Evolutionary conservation across 2,888 invertebrate genomes (phyloP).

Genomic region (Zygothrica quintamaculata): DNA sequence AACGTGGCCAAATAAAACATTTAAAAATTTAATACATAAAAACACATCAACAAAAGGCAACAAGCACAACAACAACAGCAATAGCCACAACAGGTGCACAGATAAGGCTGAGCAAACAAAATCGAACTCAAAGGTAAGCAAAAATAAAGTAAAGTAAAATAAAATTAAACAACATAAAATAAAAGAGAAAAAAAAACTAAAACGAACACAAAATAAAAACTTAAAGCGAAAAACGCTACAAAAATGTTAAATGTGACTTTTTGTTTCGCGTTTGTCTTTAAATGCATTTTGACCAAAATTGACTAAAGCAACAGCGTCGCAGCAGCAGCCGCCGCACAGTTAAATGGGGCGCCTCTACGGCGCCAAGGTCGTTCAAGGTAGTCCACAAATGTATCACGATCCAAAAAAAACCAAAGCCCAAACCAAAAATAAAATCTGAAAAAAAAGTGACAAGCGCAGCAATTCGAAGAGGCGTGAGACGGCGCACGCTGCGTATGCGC

Average conservation of each 20-base stretch:
- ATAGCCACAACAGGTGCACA: conserved; percentile 38
- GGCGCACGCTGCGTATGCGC: conserved; percentile 69
- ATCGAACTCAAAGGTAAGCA: conserved; percentile 29
- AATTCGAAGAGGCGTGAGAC: conserved; percentile 22
- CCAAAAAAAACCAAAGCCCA: no score
- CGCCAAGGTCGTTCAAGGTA: conserved; percentile 78
- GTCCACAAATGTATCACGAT: conserved; percentile 62
- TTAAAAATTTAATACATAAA: conserved; percentile 14
- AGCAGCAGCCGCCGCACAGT: conserved; percentile 29
- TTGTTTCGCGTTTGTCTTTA: conserved; percentile 22
- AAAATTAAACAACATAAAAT: no score
- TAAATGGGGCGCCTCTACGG: conserved; percentile 61
- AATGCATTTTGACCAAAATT: conserved; percentile 79
- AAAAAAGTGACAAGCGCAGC: conserved; percentile 12
- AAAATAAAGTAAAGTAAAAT: conserved; percentile 4
- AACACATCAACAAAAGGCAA: no score
- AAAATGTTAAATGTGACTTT: conserved; percentile 55
- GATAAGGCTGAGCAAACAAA: conserved; percentile 39
- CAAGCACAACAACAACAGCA: conserved; percentile 5
- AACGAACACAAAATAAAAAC: conserved; percentile 8
- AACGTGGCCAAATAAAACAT: conserved; percentile 27
- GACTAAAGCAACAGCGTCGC: conserved; percentile 36
- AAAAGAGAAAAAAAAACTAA: conserved; percentile 15
- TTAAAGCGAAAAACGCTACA: conserved; percentile 11
- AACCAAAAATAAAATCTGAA: not conserved